These are phyloP conservation scores for Drosophila borealis DNA, from an alignment of 2,888 invertebrate species.

Conservation along the genomic window DNA sequence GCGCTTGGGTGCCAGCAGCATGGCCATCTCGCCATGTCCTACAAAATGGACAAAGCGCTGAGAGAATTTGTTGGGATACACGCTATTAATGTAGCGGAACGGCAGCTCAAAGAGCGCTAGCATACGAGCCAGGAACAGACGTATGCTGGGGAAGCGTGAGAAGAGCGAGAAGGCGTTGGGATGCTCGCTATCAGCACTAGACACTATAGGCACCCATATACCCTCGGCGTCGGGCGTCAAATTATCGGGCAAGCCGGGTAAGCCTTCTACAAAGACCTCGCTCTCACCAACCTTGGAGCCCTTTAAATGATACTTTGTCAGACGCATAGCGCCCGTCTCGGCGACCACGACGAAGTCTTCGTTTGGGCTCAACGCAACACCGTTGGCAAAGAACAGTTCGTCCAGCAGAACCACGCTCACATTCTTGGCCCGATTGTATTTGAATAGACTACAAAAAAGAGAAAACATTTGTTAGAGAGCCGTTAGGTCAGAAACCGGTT, in stretches of 20 bases:
- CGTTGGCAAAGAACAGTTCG: conserved; percentile 94
- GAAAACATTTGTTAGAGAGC: conserved; percentile 26
- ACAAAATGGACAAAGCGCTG: conserved; percentile 88
- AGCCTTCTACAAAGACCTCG: conserved; percentile 92
- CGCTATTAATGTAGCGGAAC: conserved; percentile 87
- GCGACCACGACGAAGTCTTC: conserved; percentile 92
- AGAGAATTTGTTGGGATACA: conserved; percentile 89
- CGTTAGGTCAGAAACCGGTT: conserved; percentile 59
- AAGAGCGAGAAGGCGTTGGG: conserved; percentile 87
- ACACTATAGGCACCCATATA: conserved; percentile 87
- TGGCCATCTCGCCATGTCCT: conserved; percentile 87
- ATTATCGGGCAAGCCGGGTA: conserved; percentile 87
- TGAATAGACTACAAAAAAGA: conserved; percentile 88
- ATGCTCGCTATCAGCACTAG: conserved; percentile 86
- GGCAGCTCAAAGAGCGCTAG: conserved; percentile 87
- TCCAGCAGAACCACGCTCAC: conserved; percentile 91
- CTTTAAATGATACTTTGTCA: conserved; percentile 91
- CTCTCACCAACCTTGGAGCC: conserved; percentile 92
- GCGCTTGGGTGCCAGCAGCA: conserved; percentile 83
- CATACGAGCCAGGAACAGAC: conserved; percentile 88
- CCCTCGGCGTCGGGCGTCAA: conserved; percentile 88
- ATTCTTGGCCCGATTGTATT: conserved; percentile 92
- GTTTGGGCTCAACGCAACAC: conserved; percentile 92
- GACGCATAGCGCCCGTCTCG: conserved; percentile 89
- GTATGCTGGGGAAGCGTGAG: conserved; percentile 87